Percentiles rank a stretch among this genome's conserved stretches.
Evolutionary conservation across 2,797 vertebrate genomes (phyloP).

Genomic region (Leptatherina wallacei): DNA sequence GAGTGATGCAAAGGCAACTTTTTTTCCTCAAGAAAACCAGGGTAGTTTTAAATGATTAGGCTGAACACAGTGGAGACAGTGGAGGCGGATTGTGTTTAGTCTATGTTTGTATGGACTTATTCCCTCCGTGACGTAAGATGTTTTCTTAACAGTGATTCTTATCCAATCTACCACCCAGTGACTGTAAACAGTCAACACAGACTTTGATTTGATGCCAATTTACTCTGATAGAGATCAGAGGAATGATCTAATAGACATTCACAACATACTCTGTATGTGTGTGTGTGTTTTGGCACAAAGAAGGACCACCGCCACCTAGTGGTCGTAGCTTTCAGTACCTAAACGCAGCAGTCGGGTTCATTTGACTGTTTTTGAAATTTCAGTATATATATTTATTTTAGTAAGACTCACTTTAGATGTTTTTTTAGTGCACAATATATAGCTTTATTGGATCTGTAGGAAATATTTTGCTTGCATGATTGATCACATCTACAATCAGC

Average conservation of each 20-base stretch:
- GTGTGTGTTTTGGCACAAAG: too few species aligned
- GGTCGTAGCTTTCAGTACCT: too few species aligned
- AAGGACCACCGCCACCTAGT: background rate
- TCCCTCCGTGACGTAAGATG: background rate
- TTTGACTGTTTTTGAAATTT: too few species aligned
- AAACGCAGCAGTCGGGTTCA: too few species aligned
- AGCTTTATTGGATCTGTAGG: too few species aligned
- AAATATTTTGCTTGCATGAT: too few species aligned
- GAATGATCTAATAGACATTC: too few species aligned
- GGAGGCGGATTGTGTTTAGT: background rate
- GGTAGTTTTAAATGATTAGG: background rate
- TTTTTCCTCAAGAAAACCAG: accelerated
- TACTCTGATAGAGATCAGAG: background rate
- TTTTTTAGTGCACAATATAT: too few species aligned
- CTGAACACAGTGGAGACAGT: background rate
- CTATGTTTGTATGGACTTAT: background rate
- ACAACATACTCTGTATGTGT: too few species aligned
- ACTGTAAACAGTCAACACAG: background rate
- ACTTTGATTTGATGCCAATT: background rate
- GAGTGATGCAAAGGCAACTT: slow-evolving; percentile 18
- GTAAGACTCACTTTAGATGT: too few species aligned
- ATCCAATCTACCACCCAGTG: background rate
- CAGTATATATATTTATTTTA: too few species aligned
- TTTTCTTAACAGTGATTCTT: background rate
- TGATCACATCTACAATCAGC: too few species aligned